Evolutionary conservation across 2,888 invertebrate genomes (phyloP).

Genomic region (Melieria picta): DNA sequence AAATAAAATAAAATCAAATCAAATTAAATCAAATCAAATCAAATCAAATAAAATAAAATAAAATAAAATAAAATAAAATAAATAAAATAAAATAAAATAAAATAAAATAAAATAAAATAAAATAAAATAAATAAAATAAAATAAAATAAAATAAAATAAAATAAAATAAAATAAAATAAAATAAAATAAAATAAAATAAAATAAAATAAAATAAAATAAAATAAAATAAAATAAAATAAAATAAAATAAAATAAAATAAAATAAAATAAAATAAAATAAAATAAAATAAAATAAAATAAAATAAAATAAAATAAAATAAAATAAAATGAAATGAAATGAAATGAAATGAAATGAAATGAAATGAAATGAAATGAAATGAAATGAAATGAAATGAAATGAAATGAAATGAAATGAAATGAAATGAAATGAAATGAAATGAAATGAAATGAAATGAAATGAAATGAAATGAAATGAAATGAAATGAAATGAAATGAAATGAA

Average conservation of each 20-base stretch:
- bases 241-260: too few relatives aligned
- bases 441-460: constrained; percentile 11
- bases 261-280: too few relatives aligned
- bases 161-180: too few relatives aligned
- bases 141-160: too few relatives aligned
- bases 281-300: too few relatives aligned
- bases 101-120: neutral
- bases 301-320: neutral
- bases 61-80: neutral
- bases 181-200: too few relatives aligned
- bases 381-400: neutral
- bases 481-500: neutral
- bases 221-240: too few relatives aligned
- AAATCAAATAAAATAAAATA: neutral
- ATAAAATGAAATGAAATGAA: neutral
- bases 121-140: too few relatives aligned
- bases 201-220: too few relatives aligned
- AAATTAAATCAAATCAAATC: neutral
- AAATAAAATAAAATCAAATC: neutral
- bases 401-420: neutral
- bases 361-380: neutral
- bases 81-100: neutral
- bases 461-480: neutral
- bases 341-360: constrained; percentile 9
- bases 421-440: too few relatives aligned